Evolutionary conservation across 2,113 vertebrate species (phyloP).

Genomic region (Sus scrofa): T2T-Sscrofa CM000826.6:103391501-103392000

Average conservation of each 20-base stretch:
- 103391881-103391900: neutral
- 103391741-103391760: neutral
- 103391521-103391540: fast-evolving
- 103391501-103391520: neutral
- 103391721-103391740: neutral
- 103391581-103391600: neutral
- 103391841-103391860: neutral
- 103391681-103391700: neutral
- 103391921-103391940: too few species aligned
- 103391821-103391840: neutral
- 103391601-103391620: neutral
- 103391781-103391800: neutral
- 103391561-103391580: neutral
- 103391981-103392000: too few species aligned
- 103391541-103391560: neutral
- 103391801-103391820: neutral
- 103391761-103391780: neutral
- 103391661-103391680: neutral
- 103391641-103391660: neutral
- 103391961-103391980: too few species aligned
- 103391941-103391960: too few species aligned
- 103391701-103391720: neutral
- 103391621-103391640: neutral
- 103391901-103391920: too few species aligned
- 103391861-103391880: neutral